Conservation (phyloP, 2,888 invertebrate species). For the Noctua comes region DNA sequence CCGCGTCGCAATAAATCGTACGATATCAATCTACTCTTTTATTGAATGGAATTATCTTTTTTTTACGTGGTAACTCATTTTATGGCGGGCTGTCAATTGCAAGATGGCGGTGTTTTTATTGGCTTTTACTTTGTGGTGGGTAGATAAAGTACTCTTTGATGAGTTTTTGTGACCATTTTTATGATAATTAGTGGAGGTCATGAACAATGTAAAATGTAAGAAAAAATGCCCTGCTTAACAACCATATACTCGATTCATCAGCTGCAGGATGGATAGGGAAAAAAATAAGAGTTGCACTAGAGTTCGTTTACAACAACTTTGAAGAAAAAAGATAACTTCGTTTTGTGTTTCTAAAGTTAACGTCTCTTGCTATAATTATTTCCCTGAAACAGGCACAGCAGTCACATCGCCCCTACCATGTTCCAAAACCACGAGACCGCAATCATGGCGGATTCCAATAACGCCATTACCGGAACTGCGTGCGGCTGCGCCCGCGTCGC, state of each 20-base stretch:
- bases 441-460: constrained; percentile 75
- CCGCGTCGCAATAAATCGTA: constrained; percentile 64
- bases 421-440: constrained; percentile 70
- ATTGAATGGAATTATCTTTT: constrained; percentile 68
- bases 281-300: neutral
- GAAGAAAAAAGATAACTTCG: neutral
- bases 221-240: neutral
- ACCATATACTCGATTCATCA: neutral
- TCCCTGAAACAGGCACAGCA: constrained; percentile 26
- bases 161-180: constrained; percentile 20
- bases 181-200: neutral
- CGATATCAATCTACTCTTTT: constrained; percentile 71
- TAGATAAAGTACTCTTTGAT: constrained; percentile 25
- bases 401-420: constrained; percentile 38
- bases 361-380: constrained; percentile 30
- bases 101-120: constrained; percentile 56
- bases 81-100: constrained; percentile 57
- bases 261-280: neutral
- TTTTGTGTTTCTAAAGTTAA: neutral
- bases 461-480: constrained; percentile 72
- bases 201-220: no score
- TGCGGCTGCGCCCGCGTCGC: constrained; percentile 56
- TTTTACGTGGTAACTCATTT: constrained; percentile 64
- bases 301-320: neutral
- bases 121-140: constrained; percentile 50